Percentiles rank a stretch among this genome's conserved stretches.
Conservation (phyloP, 1,140 invertebrate species). For the Drosophila ogumai region DNA sequence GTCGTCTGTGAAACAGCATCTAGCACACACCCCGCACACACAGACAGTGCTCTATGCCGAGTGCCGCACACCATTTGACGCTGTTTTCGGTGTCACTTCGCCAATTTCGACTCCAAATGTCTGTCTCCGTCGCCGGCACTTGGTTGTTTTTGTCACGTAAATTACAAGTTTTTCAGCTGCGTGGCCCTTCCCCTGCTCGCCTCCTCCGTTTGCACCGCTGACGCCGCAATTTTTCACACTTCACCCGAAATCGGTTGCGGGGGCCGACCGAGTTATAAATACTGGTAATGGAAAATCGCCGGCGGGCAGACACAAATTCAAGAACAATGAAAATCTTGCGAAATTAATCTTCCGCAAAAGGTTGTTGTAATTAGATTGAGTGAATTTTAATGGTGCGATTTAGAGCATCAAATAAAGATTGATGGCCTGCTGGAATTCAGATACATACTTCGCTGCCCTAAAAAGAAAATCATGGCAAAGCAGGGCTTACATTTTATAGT, state of each 20-base stretch:
- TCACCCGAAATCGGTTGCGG: constrained; percentile 21
- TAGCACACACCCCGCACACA: constrained; percentile 22
- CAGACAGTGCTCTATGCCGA: constrained; percentile 34
- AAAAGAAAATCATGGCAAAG: not conserved
- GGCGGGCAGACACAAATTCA: constrained; percentile 7
- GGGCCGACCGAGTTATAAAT: constrained; percentile 16
- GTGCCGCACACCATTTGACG: constrained; percentile 55
- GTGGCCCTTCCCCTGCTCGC: not conserved
- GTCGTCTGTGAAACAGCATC: constrained; percentile 74
- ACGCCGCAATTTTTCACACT: constrained; percentile 62
- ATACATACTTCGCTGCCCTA: not conserved
- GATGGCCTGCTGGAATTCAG: not conserved
- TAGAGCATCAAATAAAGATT: constrained; percentile 15
- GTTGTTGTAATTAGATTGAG: constrained; percentile 20
- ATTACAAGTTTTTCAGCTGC: constrained; percentile 78
- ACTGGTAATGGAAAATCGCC: constrained; percentile 1
- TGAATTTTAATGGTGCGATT: constrained; percentile 28
- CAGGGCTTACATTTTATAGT: constrained; percentile 3
- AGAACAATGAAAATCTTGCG: constrained; percentile 13
- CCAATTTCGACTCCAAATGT: constrained; percentile 11
- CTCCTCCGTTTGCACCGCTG: constrained; percentile 44
- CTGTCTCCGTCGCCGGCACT: constrained; percentile 23
- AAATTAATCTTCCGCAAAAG: constrained; percentile 9
- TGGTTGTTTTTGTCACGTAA: constrained; percentile 76
- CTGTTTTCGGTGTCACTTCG: constrained; percentile 67